Evolutionary conservation across 2,888 invertebrate species (phyloP), one percentile per base, ranked within the genome.

Genomic region (Dynastes maya): DNA sequence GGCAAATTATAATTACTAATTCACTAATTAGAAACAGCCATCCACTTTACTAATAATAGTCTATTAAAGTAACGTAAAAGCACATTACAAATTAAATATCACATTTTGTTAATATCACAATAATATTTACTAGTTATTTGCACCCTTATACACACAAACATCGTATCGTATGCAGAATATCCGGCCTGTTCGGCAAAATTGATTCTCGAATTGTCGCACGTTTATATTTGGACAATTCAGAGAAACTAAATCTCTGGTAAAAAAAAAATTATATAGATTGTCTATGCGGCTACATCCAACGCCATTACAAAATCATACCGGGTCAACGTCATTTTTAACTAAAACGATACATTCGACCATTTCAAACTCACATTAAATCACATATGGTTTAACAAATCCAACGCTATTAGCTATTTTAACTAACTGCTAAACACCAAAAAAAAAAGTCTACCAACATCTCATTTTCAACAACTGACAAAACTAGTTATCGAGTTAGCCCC

Each of bases 31-130:
- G 58, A 58, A 72, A 72, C 72, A 72, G 72, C 72, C 72, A 79
- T 76, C 51, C 79, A 79, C 79, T 79, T 49, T 68, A 78, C 2
- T 51, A 58, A 67, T 45, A 76, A 76, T 76, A 70, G 79, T 79
- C 45, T 53, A 51, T 76, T 68, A 76, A 76, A 61, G 58, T 49
- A 68, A 79, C 67, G 51, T 63, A 80, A 76, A 80, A 81, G 72
- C 81, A 80, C 80, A 80, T 82, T 81, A 82, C 78, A 82, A 80
- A 82, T 82, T 82, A 84, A 83, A 84, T 85, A 86, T 85, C 86
- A 86, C 86, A 86, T 85, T 84, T 84, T 85, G 83, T 85, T 85
- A 83, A 82, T 86, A 86, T 86, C 86, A 86, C 86, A 86, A 85
- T 37, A 45, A 45, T 85, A 84, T 80, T 81, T 80, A 68, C 77